Percentiles rank a stretch among this genome's conserved stretches.
phyloP scores from a whole-genome alignment of 2,888 invertebrate species.

The Linnaemya vulpina region DNA sequence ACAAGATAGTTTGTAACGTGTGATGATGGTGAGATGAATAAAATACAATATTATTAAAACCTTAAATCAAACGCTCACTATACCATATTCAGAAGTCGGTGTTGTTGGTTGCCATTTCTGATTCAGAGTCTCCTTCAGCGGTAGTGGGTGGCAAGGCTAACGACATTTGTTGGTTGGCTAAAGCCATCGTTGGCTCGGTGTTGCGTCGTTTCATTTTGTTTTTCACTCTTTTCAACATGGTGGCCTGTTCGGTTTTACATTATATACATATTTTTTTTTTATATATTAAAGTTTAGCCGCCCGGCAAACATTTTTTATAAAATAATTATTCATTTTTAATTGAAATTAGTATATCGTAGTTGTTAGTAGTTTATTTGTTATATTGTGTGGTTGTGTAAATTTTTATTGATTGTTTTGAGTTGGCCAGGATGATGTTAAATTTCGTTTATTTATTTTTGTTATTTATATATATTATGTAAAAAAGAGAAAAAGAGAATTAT shows the following conservation, averaged over 20 bases:
- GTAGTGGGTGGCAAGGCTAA: constrained; percentile 78
- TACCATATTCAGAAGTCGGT: constrained; percentile 89
- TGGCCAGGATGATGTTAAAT: constrained; percentile 42
- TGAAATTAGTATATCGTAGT: constrained; percentile 41
- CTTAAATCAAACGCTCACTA: constrained; percentile 88
- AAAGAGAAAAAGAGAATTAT: constrained; percentile 62
- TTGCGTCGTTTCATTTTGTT: constrained; percentile 98
- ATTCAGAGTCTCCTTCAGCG: constrained; percentile 79
- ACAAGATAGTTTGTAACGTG: neutral
- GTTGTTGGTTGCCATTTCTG: constrained; percentile 82
- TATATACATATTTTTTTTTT: neutral
- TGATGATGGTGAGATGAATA: neutral
- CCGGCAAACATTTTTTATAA: constrained; percentile 57
- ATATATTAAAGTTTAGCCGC: constrained; percentile 53
- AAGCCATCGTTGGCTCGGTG: constrained; percentile 91
- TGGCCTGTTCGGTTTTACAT: constrained; percentile 87
- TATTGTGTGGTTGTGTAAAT: constrained; percentile 31
- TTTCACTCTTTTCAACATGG: constrained; percentile 99
- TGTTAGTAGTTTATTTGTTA: constrained; percentile 22
- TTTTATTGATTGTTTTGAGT: constrained; percentile 32
- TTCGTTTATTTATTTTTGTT: constrained; percentile 23
- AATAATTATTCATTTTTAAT: constrained; percentile 40
- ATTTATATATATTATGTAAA: constrained; percentile 50
- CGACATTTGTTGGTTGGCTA: constrained; percentile 83
- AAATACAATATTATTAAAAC: constrained; percentile 78